These are phyloP conservation scores for Orthonychiurus folsomi DNA, from an alignment of 2,888 invertebrate species.

Conservation along the genomic window DNA sequence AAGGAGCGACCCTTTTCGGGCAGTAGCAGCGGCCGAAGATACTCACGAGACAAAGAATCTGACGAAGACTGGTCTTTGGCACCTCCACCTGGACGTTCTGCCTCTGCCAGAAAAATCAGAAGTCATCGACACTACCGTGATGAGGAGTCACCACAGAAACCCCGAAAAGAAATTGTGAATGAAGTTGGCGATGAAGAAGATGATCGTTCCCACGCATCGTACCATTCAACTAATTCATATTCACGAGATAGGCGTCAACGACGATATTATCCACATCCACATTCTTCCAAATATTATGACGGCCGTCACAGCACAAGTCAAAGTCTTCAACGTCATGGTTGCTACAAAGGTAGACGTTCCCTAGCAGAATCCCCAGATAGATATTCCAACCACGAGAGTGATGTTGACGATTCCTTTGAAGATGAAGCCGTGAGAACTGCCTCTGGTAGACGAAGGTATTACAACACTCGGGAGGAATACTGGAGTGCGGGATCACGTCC, in stretches of 20 bases:
- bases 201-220: conserved; percentile 33
- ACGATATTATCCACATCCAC: neutral
- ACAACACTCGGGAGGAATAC: neutral
- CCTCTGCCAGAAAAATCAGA: conserved; percentile 11
- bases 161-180: conserved; percentile 12
- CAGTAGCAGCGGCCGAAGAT: conserved; percentile 6
- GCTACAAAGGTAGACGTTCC: neutral
- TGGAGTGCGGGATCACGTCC: neutral
- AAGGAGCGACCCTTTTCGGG: conserved; percentile 6
- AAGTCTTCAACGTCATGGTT: neutral
- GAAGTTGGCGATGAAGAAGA: conserved; percentile 30
- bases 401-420: conserved; percentile 34
- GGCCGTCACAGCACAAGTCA: neutral
- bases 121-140: conserved; percentile 9
- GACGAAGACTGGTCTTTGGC: neutral
- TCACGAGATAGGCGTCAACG: neutral
- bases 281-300: neutral
- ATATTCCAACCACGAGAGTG: conserved; percentile 38
- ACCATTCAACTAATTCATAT: conserved; percentile 24
- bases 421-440: conserved; percentile 44
- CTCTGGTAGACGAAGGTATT: conserved; percentile 41
- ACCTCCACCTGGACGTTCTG: neutral
- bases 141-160: neutral
- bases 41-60: conserved; percentile 3
- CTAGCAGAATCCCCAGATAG: conserved; percentile 26